phyloP scores from a whole-genome alignment of 2,888 invertebrate genomes.

The Dione juno region DNA sequence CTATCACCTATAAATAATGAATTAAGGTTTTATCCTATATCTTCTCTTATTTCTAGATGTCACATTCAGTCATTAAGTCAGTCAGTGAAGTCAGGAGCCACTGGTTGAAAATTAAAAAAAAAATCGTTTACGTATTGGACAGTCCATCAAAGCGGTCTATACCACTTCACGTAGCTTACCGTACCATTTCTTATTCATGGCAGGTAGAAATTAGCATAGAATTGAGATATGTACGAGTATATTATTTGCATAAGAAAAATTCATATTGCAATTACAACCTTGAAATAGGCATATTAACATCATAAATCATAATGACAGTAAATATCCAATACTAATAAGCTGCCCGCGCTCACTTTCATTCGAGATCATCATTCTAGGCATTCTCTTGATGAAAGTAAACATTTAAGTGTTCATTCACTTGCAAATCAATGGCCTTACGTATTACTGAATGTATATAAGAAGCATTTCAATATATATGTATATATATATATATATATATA shows the following conservation, averaged over 20 bases:
- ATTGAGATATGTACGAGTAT: too few relatives aligned
- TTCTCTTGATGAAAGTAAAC: conserved; percentile 25
- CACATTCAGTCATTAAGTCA: too few relatives aligned
- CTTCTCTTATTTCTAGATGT: too few relatives aligned
- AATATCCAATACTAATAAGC: conserved; percentile 24
- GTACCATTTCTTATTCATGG: too few relatives aligned
- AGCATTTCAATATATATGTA: not conserved
- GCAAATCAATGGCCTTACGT: conserved; percentile 1
- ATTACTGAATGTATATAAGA: not conserved
- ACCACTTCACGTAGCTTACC: too few relatives aligned
- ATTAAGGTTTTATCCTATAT: not conserved
- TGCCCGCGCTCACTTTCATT: conserved; percentile 19
- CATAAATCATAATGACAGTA: conserved; percentile 7
- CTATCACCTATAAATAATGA: conserved; percentile 12
- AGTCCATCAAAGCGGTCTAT: too few relatives aligned
- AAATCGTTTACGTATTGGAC: too few relatives aligned
- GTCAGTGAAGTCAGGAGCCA: too few relatives aligned
- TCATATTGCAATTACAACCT: not conserved
- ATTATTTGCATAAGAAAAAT: not conserved
- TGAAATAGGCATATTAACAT: conserved; percentile 1
- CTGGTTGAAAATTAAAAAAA: too few relatives aligned
- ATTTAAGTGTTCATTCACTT: conserved; percentile 21
- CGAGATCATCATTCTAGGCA: conserved; percentile 8
- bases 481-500: not conserved
- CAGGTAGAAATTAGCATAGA: too few relatives aligned